Evolutionary conservation across 2,888 invertebrate genomes (phyloP).

Genomic region (Cantharis rufa): DNA sequence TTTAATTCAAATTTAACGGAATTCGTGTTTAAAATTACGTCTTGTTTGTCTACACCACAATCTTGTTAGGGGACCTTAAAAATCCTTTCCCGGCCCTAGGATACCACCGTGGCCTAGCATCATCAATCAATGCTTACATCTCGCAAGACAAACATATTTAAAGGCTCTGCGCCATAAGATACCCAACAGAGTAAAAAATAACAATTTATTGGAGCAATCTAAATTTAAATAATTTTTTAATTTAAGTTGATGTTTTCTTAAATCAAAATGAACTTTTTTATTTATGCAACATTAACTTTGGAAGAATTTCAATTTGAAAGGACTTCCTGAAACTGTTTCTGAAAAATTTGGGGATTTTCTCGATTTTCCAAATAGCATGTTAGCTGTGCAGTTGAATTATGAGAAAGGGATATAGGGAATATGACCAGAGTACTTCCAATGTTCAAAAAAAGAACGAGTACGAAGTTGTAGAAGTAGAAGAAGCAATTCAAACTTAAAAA

Average conservation of each 20-base stretch:
- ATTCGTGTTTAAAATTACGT: not conserved
- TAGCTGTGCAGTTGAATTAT: no score
- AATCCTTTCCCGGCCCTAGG: not conserved
- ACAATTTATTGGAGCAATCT: not conserved
- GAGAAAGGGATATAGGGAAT: no score
- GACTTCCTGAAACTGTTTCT: no score
- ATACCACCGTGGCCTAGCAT: not conserved
- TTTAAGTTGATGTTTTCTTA: not conserved
- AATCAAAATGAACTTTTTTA: not conserved
- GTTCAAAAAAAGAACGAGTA: no score
- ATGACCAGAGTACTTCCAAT: no score
- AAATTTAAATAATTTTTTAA: not conserved
- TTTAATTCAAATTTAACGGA: not conserved
- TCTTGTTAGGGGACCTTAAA: not conserved
- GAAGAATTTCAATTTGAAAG: not conserved
- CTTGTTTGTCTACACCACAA: not conserved
- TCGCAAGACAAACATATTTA: not conserved
- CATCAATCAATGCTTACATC: not conserved
- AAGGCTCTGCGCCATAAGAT: not conserved
- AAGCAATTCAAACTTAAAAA: no score
- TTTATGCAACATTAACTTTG: not conserved
- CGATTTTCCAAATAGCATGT: not conserved
- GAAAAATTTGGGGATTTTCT: not conserved
- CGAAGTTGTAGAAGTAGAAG: no score
- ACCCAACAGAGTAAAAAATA: not conserved